A percentile compares a stretch with the other conserved stretches of the same genome.
These are phyloP conservation scores for Ceyx cyanopectus DNA, from an alignment of 2,113 vertebrate species.

Conservation along the genomic window DNA sequence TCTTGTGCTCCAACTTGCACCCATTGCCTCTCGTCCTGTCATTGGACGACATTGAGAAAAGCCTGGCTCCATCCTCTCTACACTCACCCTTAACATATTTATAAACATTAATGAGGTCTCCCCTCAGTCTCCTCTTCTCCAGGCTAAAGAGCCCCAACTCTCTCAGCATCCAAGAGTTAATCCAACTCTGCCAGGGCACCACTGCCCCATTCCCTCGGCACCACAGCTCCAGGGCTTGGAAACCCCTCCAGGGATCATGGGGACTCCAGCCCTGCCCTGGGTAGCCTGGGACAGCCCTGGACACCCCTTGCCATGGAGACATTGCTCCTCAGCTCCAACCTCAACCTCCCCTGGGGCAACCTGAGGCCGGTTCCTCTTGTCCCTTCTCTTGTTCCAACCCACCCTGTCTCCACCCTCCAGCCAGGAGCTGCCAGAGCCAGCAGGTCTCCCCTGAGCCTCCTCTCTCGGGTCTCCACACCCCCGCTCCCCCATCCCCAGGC, in stretches of 20 bases:
- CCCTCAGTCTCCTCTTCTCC: no score
- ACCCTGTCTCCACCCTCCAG: not conserved
- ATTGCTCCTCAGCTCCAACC: not conserved
- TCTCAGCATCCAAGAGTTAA: not conserved
- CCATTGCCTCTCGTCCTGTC: no score
- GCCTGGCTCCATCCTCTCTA: no score
- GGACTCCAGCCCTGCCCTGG: no score
- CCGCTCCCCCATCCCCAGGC: not conserved
- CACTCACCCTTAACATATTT: no score
- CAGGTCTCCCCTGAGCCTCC: not conserved
- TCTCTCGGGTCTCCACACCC: not conserved
- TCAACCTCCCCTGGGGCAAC: not conserved
- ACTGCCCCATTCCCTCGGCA: not conserved
- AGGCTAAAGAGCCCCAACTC: no score
- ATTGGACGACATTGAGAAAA: no score
- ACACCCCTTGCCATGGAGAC: not conserved
- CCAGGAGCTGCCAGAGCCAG: not conserved
- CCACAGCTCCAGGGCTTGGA: not conserved
- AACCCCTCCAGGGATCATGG: no score
- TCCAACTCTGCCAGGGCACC: not conserved
- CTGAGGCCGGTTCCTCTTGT: not conserved
- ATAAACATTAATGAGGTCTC: no score
- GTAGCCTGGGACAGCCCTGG: no score
- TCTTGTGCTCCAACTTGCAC: no score
- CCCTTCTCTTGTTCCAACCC: not conserved